Conservation (phyloP, 2,888 invertebrate species). For the Eledone cirrhosa region DNA sequence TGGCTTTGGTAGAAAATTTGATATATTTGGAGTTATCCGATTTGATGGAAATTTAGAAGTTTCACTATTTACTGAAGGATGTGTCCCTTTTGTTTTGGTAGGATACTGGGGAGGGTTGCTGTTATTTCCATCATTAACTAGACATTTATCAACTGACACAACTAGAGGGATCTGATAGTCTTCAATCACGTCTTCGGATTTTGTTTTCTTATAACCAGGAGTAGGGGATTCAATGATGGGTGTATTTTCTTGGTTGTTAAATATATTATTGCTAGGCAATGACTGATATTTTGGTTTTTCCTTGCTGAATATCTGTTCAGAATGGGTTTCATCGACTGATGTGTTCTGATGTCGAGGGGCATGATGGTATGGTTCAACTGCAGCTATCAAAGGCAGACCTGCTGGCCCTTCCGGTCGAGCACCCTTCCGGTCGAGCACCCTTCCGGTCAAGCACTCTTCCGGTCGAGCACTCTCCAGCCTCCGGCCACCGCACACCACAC, state of each 20-base stretch:
- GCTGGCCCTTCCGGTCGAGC: slow-evolving; percentile 31
- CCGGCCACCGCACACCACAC: slow-evolving; percentile 65
- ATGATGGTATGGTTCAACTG: slow-evolving; percentile 66
- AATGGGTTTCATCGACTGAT: background rate
- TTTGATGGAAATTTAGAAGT: background rate
- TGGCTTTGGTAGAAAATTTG: slow-evolving; percentile 57
- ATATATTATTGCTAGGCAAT: slow-evolving; percentile 87
- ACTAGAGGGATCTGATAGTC: slow-evolving; percentile 42
- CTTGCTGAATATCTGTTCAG: background rate
- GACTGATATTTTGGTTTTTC: slow-evolving; percentile 82
- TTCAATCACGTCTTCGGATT: slow-evolving; percentile 38
- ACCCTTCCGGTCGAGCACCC: no score
- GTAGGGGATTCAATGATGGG: background rate
- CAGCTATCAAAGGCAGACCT: no score
- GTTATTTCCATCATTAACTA: background rate
- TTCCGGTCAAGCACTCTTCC: no score
- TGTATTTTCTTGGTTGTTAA: slow-evolving; percentile 63
- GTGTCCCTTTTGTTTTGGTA: background rate
- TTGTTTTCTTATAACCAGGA: slow-evolving; percentile 38
- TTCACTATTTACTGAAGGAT: slow-evolving; percentile 3
- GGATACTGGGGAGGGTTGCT: background rate
- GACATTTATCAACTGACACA: slow-evolving; percentile 40
- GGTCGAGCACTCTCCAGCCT: slow-evolving; percentile 35
- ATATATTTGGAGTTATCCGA: slow-evolving; percentile 1
- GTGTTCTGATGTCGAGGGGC: background rate